Percentiles rank a stretch among this genome's conserved stretches.
Conservation (phyloP, 2,113 vertebrate species). For the Sorex fumeus region DNA sequence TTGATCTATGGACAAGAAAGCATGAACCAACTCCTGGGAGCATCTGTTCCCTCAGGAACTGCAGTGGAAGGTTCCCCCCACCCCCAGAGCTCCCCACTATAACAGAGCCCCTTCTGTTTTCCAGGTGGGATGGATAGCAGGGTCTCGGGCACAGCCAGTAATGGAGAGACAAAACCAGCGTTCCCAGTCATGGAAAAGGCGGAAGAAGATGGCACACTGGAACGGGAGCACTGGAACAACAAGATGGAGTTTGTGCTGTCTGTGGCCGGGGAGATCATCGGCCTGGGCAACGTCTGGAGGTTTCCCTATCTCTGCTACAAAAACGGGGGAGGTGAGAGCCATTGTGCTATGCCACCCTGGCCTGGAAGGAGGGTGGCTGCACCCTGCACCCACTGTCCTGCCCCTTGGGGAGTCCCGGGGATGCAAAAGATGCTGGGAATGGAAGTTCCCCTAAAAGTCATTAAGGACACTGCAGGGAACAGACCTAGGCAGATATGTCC, state of each 20-base stretch:
- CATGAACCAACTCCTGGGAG: background rate
- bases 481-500: background rate
- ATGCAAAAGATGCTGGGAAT: background rate
- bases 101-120: conserved; percentile 71
- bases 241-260: conserved; percentile 95
- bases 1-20: background rate
- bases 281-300: conserved; percentile 96
- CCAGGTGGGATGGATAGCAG: conserved; percentile 91
- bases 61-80: too few species aligned
- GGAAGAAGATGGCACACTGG: conserved; percentile 84
- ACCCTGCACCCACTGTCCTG: too few species aligned
- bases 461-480: background rate
- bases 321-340: conserved; percentile 94
- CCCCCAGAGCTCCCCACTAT: background rate
- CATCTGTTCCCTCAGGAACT: background rate
- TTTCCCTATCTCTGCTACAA: conserved; percentile 98
- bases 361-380: background rate
- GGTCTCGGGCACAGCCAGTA: conserved; percentile 86
- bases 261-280: conserved; percentile 95
- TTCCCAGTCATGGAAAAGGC: conserved; percentile 80
- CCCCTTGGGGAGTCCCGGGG: too few species aligned
- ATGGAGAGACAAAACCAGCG: conserved; percentile 87
- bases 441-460: background rate
- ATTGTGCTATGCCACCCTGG: background rate
- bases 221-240: conserved; percentile 95